A percentile compares a stretch with the other conserved stretches of the same genome.
These are phyloP conservation scores for Leuctra nigra DNA, from an alignment of 2,888 invertebrate genomes.

Conservation along the genomic window DNA sequence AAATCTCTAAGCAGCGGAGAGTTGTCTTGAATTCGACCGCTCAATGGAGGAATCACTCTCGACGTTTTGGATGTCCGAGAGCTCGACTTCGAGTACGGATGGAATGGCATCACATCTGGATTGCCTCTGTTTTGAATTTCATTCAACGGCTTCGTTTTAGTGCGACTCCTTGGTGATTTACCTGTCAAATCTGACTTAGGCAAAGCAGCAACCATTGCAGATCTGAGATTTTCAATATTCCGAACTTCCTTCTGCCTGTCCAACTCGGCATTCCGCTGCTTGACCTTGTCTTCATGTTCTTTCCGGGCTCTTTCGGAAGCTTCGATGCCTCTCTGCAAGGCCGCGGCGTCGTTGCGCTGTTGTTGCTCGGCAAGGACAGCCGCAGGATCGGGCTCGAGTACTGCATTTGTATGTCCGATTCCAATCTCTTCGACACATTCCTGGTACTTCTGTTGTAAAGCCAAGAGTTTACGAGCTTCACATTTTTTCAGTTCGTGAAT, in stretches of 20 bases:
- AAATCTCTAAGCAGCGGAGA: too few species aligned
- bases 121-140: too few species aligned
- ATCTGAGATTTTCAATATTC: slow-evolving; percentile 44
- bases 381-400: slow-evolving; percentile 39
- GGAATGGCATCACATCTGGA: too few species aligned
- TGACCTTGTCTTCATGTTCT: slow-evolving; percentile 36
- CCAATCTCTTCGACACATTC: slow-evolving; percentile 46
- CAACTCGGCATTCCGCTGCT: slow-evolving; percentile 30
- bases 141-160: too few species aligned
- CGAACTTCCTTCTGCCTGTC: slow-evolving; percentile 37
- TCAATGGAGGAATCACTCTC: too few species aligned
- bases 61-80: too few species aligned
- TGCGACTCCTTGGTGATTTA: too few species aligned
- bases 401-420: slow-evolving; percentile 44
- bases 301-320: slow-evolving; percentile 37
- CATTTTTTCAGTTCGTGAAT: slow-evolving; percentile 46
- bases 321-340: slow-evolving; percentile 40
- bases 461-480: slow-evolving; percentile 45
- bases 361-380: slow-evolving; percentile 30
- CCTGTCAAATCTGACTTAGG: too few species aligned
- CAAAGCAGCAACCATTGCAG: slow-evolving; percentile 41
- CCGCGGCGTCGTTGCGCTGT: slow-evolving; percentile 34
- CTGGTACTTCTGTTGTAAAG: slow-evolving; percentile 46
- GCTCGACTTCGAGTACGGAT: background rate
- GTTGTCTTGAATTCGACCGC: too few species aligned